Evolutionary conservation across 2,797 vertebrate species (phyloP).

Genomic region (Pseudomugil tenellus): DNA sequence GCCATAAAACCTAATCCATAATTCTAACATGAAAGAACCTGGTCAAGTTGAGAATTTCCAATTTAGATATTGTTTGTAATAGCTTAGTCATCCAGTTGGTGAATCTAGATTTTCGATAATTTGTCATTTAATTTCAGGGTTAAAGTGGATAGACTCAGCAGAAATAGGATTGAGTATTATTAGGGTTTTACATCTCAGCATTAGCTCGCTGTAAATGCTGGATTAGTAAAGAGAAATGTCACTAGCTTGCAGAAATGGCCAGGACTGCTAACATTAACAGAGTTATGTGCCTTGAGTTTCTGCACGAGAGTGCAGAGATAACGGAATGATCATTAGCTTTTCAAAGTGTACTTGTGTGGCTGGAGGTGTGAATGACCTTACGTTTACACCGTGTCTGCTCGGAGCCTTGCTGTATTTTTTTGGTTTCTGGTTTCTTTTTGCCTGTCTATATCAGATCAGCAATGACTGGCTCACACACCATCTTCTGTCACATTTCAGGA

Average conservation of each 20-base stretch:
- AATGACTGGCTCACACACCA: slow-evolving; percentile 47
- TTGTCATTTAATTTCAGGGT: slow-evolving; percentile 16
- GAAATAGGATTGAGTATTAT: slow-evolving; percentile 60
- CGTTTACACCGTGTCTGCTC: slow-evolving; percentile 20
- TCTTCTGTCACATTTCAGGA: slow-evolving; percentile 54
- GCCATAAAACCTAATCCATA: no score
- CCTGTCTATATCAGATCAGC: slow-evolving; percentile 32
- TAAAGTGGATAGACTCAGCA: slow-evolving; percentile 36
- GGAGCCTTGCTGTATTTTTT: slow-evolving; percentile 14
- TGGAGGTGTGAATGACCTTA: slow-evolving; percentile 6
- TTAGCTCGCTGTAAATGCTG: slow-evolving; percentile 61
- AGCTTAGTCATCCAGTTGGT: slow-evolving; percentile 3
- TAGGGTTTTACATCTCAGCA: slow-evolving; percentile 52
- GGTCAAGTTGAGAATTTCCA: slow-evolving; percentile 24
- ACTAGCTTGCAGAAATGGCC: slow-evolving; percentile 44
- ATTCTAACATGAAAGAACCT: slow-evolving; percentile 25
- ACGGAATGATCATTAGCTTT: neutral
- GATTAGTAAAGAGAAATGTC: slow-evolving; percentile 53
- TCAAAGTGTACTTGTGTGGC: neutral
- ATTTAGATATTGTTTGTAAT: slow-evolving; percentile 31
- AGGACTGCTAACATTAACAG: slow-evolving; percentile 37
- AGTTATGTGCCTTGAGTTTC: slow-evolving; percentile 7
- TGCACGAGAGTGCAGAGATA: slow-evolving; percentile 13
- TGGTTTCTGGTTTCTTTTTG: slow-evolving; percentile 37
- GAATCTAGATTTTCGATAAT: slow-evolving; percentile 12